Evolutionary conservation across 2,113 vertebrate genomes (phyloP), one percentile per base, ranked within the genome.

Genomic region (Phoxinus phoxinus): DNA sequence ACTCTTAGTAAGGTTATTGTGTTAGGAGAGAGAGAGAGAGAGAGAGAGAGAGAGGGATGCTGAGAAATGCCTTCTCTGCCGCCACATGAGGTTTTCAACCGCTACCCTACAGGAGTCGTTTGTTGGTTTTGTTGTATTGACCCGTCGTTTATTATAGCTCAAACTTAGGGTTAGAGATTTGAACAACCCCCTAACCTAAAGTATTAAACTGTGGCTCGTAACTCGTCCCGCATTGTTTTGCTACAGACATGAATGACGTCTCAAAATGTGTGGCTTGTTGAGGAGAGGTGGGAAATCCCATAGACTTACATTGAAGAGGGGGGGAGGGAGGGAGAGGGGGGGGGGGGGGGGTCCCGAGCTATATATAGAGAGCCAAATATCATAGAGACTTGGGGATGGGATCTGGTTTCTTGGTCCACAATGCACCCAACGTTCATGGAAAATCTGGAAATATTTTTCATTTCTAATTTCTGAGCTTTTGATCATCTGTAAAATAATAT

Each of bases 1-100:
- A 69, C 79, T 83, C 81, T 72, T 72, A 37, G 80, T 67, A 69
- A 51, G 44, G n/a, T 89, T 89, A 89, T 89, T 86, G 83, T 72
- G 69, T 89, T 89, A 81, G 82, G 67, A 84, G 58, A 76, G 73
- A 73, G 61, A 85, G 69, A 75, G 1, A 61, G n/a, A 30, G 69
- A 75, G 1, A 61, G n/a, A 30, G 46, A 63, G 58, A 19, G 25
- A 77, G 72, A 78, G 32, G 2, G 58, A 78, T 82, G 56, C 73
- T 30, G 53, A 86, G 72, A 81, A 81, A 81, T 77, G 67, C 63
- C 35, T 69, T 37, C 59, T 81, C 37, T 63, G 58, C 58, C 53
- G 75, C 41, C 75, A 67, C 32, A 27, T 61, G 82, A 76, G 83
- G 73, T 75, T 76, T 59, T 59, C 73, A 56, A 80, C 75, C 81